These are phyloP conservation scores for Peribatodes rhomboidaria DNA, from an alignment of 2,888 invertebrate genomes.

Conservation along the genomic window DNA sequence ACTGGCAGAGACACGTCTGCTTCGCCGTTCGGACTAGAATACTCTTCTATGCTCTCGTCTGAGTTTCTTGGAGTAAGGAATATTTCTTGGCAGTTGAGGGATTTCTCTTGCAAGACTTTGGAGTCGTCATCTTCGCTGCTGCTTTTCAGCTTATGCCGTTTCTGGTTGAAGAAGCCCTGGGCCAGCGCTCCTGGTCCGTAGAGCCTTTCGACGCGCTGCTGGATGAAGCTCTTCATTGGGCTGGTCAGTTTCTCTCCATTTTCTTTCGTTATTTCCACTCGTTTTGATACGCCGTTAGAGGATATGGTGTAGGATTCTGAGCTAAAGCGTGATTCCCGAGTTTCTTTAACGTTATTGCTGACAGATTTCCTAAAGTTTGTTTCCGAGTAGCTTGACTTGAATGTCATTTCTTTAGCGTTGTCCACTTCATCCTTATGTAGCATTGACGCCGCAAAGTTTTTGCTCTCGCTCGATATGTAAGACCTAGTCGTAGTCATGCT, in stretches of 20 bases:
- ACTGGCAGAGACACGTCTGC: slow-evolving; percentile 88
- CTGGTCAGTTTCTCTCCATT: slow-evolving; percentile 80
- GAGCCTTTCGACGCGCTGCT: slow-evolving; percentile 94
- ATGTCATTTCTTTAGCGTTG: slow-evolving; percentile 74
- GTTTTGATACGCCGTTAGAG: slow-evolving; percentile 78
- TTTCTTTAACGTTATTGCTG: slow-evolving; percentile 73
- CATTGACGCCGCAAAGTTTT: slow-evolving; percentile 78
- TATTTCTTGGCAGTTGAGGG: slow-evolving; percentile 73
- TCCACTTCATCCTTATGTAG: slow-evolving; percentile 80
- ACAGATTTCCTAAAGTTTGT: slow-evolving; percentile 79
- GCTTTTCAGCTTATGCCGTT: slow-evolving; percentile 81
- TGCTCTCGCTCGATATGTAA: slow-evolving; percentile 76
- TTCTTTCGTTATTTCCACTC: slow-evolving; percentile 81
- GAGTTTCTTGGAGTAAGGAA: slow-evolving; percentile 66
- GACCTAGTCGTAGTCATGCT: slow-evolving; percentile 80
- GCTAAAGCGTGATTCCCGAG: slow-evolving; percentile 66
- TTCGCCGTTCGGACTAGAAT: slow-evolving; percentile 68
- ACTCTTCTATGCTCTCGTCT: slow-evolving; percentile 48
- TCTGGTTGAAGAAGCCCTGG: slow-evolving; percentile 93
- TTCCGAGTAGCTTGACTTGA: slow-evolving; percentile 83
- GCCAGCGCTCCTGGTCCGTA: slow-evolving; percentile 96
- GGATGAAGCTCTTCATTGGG: slow-evolving; percentile 92
- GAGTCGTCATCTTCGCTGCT: slow-evolving; percentile 74
- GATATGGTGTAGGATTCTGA: slow-evolving; percentile 82
- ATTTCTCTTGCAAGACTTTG: slow-evolving; percentile 76